Evolutionary conservation across 2,113 vertebrate species (phyloP).

Genomic region (Ciconia maguari): DNA sequence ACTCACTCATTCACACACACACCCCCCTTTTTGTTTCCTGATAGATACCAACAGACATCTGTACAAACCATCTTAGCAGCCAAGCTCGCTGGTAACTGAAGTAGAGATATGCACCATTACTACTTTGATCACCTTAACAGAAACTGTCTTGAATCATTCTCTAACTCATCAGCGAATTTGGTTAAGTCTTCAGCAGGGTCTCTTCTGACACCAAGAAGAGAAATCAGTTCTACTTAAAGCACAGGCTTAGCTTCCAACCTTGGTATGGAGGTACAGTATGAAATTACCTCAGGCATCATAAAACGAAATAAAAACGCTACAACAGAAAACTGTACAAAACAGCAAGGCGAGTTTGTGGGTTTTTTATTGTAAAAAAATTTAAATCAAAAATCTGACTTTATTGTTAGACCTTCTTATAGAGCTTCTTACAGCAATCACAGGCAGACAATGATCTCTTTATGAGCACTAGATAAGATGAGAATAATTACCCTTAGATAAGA

Average conservation of each 20-base stretch:
- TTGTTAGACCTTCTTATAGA: neutral
- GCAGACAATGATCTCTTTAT: neutral
- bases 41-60: neutral
- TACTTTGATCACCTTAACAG: neutral
- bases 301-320: neutral
- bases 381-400: neutral
- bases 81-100: neutral
- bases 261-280: neutral
- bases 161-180: neutral
- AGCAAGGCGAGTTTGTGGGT: neutral
- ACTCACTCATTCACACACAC: neutral
- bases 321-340: neutral
- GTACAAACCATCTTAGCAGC: neutral
- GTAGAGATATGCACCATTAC: neutral
- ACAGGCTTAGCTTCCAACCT: neutral
- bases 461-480: neutral
- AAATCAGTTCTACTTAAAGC: neutral
- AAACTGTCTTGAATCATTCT: neutral
- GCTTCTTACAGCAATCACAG: neutral
- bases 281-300: neutral
- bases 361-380: neutral
- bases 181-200: neutral
- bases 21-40: accelerated
- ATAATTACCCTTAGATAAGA: slow-evolving; percentile 32
- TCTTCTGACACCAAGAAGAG: neutral